Conservation (phyloP, 2,888 invertebrate species). For the Julus scandinavius region DNA sequence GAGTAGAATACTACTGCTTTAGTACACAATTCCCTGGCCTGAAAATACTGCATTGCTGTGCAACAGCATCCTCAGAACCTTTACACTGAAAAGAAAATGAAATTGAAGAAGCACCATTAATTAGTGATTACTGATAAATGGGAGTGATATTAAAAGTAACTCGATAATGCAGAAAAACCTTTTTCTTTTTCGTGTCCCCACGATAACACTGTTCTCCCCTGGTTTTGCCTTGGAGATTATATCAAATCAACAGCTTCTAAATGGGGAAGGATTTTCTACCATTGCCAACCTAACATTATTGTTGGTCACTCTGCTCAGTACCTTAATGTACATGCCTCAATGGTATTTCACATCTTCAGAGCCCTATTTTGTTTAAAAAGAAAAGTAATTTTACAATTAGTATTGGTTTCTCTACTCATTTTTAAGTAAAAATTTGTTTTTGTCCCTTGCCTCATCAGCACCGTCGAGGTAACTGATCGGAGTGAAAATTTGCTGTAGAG, state of each 20-base stretch:
- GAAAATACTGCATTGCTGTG: conserved; percentile 97
- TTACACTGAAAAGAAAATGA: conserved; percentile 21
- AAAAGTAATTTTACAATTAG: neutral
- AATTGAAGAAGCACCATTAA: neutral
- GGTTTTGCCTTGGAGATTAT: conserved; percentile 94
- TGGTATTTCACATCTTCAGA: conserved; percentile 92
- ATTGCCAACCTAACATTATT: conserved; percentile 90
- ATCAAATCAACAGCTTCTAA: conserved; percentile 94
- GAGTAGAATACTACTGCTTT: conserved; percentile 94
- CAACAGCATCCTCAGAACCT: conserved; percentile 93
- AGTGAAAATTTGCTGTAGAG: conserved; percentile 87
- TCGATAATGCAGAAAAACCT: conserved; percentile 70
- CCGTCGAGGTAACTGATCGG: conserved; percentile 94
- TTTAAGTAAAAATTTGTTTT: neutral
- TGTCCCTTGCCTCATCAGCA: conserved; percentile 78
- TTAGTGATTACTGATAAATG: neutral
- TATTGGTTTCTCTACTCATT: neutral
- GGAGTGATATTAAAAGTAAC: neutral
- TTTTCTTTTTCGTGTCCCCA: conserved; percentile 90
- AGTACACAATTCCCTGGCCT: conserved; percentile 95
- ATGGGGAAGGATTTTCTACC: conserved; percentile 91
- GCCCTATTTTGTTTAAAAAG: conserved; percentile 70
- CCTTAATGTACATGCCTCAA: conserved; percentile 88
- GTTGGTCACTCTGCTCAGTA: conserved; percentile 90
- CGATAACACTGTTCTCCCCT: conserved; percentile 95